Evolutionary conservation across 2,888 invertebrate species (phyloP).

Genomic region (Tupiocoris notatus): DNA sequence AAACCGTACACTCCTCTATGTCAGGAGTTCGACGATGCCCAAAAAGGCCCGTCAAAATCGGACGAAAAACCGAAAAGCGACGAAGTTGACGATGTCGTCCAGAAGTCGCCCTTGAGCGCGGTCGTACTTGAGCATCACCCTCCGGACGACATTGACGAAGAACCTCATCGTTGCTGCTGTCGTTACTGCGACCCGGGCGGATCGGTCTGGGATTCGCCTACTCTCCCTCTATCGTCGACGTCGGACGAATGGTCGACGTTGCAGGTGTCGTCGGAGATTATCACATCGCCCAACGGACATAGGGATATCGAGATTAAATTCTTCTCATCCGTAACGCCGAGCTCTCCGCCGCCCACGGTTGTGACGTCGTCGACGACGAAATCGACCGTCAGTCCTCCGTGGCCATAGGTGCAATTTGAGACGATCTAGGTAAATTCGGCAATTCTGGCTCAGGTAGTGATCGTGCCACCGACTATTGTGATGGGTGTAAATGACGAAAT

Average conservation of each 20-base stretch:
- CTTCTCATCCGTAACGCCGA: slow-evolving; percentile 62
- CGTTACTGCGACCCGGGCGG: slow-evolving; percentile 73
- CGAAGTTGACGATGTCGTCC: slow-evolving; percentile 40
- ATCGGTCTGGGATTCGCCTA: slow-evolving; percentile 68
- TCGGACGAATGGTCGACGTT: slow-evolving; percentile 58
- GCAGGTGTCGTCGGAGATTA: slow-evolving; percentile 74
- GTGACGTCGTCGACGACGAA: neutral
- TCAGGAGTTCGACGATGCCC: slow-evolving; percentile 24
- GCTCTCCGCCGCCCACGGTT: slow-evolving; percentile 3
- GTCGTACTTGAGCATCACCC: slow-evolving; percentile 43
- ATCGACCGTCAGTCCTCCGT: slow-evolving; percentile 44
- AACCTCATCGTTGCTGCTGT: slow-evolving; percentile 63
- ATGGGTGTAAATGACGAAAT: too few relatives aligned
- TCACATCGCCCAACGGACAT: slow-evolving; percentile 74
- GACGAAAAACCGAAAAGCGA: neutral
- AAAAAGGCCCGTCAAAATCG: slow-evolving; percentile 14
- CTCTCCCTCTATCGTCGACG: slow-evolving; percentile 54
- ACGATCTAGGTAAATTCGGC: too few relatives aligned
- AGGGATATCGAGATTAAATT: slow-evolving; percentile 76
- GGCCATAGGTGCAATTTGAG: slow-evolving; percentile 30
- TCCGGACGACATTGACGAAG: slow-evolving; percentile 18
- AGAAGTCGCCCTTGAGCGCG: slow-evolving; percentile 34
- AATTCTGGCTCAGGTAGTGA: too few relatives aligned
- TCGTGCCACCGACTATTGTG: too few relatives aligned
- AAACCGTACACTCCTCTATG: slow-evolving; percentile 57